phyloP scores from a whole-genome alignment of 2,797 vertebrate genomes.

The Synanceia verrucosa region DNA sequence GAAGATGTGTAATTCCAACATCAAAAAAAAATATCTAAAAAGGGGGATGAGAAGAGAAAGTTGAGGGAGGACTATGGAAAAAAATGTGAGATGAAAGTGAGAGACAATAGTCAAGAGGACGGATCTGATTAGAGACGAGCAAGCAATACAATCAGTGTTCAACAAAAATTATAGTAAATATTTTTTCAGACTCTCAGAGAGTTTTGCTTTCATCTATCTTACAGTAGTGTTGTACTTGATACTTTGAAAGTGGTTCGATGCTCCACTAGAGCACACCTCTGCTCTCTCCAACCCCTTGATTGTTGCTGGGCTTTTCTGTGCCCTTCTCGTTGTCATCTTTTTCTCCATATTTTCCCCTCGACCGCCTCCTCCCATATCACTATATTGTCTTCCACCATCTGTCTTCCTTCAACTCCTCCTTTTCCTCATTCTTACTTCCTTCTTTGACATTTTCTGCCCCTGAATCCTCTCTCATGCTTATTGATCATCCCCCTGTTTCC shows the following conservation, averaged over 20 bases:
- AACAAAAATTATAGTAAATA: not conserved
- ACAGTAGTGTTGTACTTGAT: not conserved
- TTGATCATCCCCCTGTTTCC: constrained; percentile 16
- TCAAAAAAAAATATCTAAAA: not conserved
- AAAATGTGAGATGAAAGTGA: not conserved
- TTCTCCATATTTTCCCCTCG: not conserved
- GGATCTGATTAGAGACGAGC: not conserved
- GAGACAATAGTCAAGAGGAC: not conserved
- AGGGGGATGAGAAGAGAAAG: not conserved
- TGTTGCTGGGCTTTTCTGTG: not conserved
- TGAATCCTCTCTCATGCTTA: constrained; percentile 10
- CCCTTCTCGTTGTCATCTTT: not conserved
- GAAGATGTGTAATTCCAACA: not conserved
- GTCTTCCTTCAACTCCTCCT: not conserved
- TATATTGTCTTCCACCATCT: not conserved
- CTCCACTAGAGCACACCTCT: not conserved
- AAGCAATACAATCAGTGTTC: not conserved
- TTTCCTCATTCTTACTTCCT: not conserved
- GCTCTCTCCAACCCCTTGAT: not conserved
- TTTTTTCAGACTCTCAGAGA: not conserved
- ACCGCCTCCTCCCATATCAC: not conserved
- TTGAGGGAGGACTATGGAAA: not conserved
- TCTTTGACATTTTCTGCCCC: constrained; percentile 7
- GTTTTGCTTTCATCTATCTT: not conserved
- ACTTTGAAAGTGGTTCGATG: not conserved